Evolutionary conservation across 2,113 vertebrate species (phyloP), one percentile per base, ranked within the genome.

Genomic region (Isurus oxyrinchus): DNA sequence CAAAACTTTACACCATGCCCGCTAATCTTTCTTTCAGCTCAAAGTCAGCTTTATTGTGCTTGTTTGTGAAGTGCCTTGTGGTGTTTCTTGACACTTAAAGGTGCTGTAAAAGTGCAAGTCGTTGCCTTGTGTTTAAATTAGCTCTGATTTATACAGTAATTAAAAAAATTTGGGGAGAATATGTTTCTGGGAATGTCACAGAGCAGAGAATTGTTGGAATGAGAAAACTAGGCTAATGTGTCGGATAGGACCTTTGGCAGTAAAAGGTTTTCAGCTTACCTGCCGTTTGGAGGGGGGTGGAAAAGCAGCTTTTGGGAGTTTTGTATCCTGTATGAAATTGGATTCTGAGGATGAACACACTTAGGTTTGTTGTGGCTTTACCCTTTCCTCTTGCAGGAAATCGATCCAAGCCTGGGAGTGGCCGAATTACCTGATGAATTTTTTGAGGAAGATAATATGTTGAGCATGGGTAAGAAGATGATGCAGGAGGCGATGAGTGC

Each of bases 381-480:
- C 2, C 31, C 55, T n/a, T 49, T 63, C 79, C 96, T 84, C 67
- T 0, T 96, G 31, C 97, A 99, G 99, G 99, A 99, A 98, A 99
- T 99, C 25, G 99, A 99, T 97, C 99, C 99, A 4, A 99, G 99
- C 97, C 97, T 99, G 96, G 99, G 99, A 0, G 99, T 99, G 96
- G 98, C 99, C 0, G 99, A 99, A 96, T 98, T 99, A 53, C 99
- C 99, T 0, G 99, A 99, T 0, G 99, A 99, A 97, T 99, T 99
- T 97, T 99, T 99, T 0, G 99, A 99, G 97, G 99, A 99, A 91
- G 99, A 99, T 98, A 99, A 98, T 97, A 98, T 99, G 99, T 98
- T 99, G 76, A 99, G 99, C 97, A 99, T 99, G 99, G 99, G 99
- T 86, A 99, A 99, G 97, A 99, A 99, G 97, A 99, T 99, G 99